A percentile compares a stretch with the other conserved stretches of the same genome.
These are phyloP conservation scores for Podabrus alpinus DNA, from an alignment of 2,888 invertebrate species.

Conservation along the genomic window DNA sequence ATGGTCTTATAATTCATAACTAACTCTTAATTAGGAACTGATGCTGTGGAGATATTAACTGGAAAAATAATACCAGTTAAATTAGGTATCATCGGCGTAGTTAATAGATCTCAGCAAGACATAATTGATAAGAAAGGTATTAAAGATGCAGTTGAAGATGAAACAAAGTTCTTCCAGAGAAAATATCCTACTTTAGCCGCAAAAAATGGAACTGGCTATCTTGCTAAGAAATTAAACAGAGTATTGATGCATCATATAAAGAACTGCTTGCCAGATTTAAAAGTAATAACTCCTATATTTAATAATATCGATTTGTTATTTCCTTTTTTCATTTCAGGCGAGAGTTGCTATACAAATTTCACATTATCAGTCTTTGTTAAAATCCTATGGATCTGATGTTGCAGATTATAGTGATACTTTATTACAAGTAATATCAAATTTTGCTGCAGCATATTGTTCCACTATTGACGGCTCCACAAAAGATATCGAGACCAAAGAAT, in stretches of 20 bases:
- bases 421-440: slow-evolving; percentile 97
- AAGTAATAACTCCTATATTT: slow-evolving; percentile 63
- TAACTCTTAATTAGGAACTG: slow-evolving; percentile 70
- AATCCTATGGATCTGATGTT: slow-evolving; percentile 97
- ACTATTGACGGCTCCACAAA: slow-evolving; percentile 98
- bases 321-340: slow-evolving; percentile 62
- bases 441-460: slow-evolving; percentile 96
- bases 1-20: too few relatives aligned
- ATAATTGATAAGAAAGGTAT: slow-evolving; percentile 89
- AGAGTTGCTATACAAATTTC: slow-evolving; percentile 97
- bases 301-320: slow-evolving; percentile 3
- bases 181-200: slow-evolving; percentile 97
- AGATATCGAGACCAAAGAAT: slow-evolving; percentile 96
- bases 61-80: slow-evolving; percentile 98
- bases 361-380: slow-evolving; percentile 94
- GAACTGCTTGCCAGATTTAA: slow-evolving; percentile 96
- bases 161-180: slow-evolving; percentile 90
- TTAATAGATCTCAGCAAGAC: slow-evolving; percentile 97
- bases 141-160: slow-evolving; percentile 90
- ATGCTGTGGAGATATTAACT: slow-evolving; percentile 97
- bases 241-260: slow-evolving; percentile 98
- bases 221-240: slow-evolving; percentile 95
- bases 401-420: slow-evolving; percentile 95
- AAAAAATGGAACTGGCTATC: slow-evolving; percentile 93
- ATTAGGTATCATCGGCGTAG: slow-evolving; percentile 97